Evolutionary conservation across 2,888 invertebrate species (phyloP).

Genomic region (Phoenoteleia sp.): DNA sequence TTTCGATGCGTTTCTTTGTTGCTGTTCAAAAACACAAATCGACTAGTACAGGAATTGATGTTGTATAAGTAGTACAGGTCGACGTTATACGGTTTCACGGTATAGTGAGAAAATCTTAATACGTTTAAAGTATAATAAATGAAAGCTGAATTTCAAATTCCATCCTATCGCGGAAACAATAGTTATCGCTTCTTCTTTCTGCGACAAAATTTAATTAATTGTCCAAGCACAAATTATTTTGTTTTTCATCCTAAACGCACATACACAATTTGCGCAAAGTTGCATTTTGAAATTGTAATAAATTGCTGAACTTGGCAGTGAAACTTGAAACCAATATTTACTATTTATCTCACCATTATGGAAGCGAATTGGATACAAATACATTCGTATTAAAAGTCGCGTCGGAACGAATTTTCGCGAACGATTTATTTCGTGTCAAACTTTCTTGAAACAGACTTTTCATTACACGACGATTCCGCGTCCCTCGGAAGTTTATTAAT

Average conservation of each 20-base stretch:
- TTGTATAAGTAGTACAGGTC: constrained; percentile 40
- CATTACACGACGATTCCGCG: constrained; percentile 45
- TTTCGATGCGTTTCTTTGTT: neutral
- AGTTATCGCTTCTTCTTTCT: neutral
- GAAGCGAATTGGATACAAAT: constrained; percentile 53
- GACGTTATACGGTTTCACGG: constrained; percentile 39
- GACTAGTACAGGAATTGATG: constrained; percentile 4
- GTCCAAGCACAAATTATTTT: neutral
- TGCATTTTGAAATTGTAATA: neutral
- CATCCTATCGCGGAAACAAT: neutral
- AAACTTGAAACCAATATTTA: constrained; percentile 3
- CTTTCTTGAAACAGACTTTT: constrained; percentile 63
- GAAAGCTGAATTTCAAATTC: neutral
- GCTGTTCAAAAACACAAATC: neutral
- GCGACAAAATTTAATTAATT: neutral
- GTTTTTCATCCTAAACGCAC: no score
- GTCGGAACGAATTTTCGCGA: constrained; percentile 36
- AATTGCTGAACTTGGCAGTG: constrained; percentile 11
- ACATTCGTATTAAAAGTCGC: constrained; percentile 57
- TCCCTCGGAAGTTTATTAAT: constrained; percentile 55
- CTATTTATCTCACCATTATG: neutral
- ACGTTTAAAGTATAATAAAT: constrained; percentile 1
- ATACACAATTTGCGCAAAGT: no score
- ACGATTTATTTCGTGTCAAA: constrained; percentile 61
- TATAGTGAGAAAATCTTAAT: constrained; percentile 16